A percentile compares a stretch with the other conserved stretches of the same genome.
Conservation (phyloP, 2,113 vertebrate genomes). For the Hylia prasina region DNA sequence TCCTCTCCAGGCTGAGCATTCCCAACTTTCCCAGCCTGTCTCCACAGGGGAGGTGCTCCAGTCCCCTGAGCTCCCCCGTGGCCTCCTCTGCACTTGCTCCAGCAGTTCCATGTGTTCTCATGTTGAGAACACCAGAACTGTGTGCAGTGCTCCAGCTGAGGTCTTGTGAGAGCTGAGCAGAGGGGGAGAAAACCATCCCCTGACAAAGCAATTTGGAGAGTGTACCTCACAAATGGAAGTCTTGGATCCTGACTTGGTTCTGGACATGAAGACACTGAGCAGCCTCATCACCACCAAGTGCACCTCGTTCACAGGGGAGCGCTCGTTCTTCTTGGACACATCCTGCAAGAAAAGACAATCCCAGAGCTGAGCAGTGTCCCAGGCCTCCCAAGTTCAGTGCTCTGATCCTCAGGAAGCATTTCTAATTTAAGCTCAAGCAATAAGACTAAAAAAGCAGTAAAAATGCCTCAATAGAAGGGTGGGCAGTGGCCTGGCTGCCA, state of each 20-base stretch:
- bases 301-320: slow-evolving; percentile 91
- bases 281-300: slow-evolving; percentile 97
- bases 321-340: slow-evolving; percentile 94
- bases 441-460: background rate
- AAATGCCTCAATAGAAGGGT: background rate
- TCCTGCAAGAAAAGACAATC: slow-evolving; percentile 72
- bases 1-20: background rate
- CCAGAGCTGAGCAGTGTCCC: background rate
- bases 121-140: background rate
- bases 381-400: background rate
- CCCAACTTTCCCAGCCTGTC: background rate
- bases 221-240: slow-evolving; percentile 91
- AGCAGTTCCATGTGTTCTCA: background rate
- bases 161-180: background rate
- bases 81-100: background rate
- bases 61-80: fast-evolving
- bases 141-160: background rate
- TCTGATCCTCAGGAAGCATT: background rate
- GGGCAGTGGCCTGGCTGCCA: background rate
- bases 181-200: background rate
- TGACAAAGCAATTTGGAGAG: background rate
- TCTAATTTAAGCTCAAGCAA: background rate
- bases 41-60: background rate
- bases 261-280: slow-evolving; percentile 98
- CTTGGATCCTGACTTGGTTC: slow-evolving; percentile 96